These are phyloP conservation scores for Drosophila nikananu DNA, from an alignment of 1,140 invertebrate genomes.

Conservation along the genomic window DNA sequence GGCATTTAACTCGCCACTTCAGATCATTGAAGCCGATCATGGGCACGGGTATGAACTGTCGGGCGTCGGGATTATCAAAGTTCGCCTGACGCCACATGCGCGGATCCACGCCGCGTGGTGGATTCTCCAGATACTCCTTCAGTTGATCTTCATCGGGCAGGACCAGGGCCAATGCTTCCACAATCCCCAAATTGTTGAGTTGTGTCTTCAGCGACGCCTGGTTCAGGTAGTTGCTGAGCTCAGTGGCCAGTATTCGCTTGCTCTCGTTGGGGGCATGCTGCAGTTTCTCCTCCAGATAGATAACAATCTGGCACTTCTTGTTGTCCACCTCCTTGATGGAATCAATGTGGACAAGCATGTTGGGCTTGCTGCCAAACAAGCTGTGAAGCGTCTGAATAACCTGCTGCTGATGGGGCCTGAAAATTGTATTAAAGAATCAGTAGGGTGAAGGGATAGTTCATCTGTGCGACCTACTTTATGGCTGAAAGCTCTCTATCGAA, in stretches of 20 bases:
- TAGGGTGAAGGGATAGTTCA: not conserved
- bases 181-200: conserved; percentile 89
- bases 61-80: conserved; percentile 95
- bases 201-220: conserved; percentile 90
- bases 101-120: conserved; percentile 92
- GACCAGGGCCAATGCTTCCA: conserved; percentile 88
- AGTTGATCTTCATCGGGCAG: conserved; percentile 91
- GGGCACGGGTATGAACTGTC: conserved; percentile 95
- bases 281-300: conserved; percentile 92
- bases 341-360: conserved; percentile 92
- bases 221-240: conserved; percentile 90
- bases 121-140: conserved; percentile 95
- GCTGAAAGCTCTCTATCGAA: conserved; percentile 89
- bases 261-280: conserved; percentile 88
- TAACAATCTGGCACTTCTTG: conserved; percentile 91
- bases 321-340: conserved; percentile 91
- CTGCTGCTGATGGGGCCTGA: conserved; percentile 89
- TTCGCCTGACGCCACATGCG: conserved; percentile 96
- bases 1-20: conserved; percentile 93
- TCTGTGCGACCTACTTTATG: conserved; percentile 55
- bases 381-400: conserved; percentile 89
- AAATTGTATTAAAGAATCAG: not conserved
- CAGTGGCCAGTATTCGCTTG: conserved; percentile 90
- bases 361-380: conserved; percentile 93
- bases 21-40: conserved; percentile 94